Conservation (phyloP, 2,797 vertebrate genomes). For the Sitta carolinensis region DNA sequence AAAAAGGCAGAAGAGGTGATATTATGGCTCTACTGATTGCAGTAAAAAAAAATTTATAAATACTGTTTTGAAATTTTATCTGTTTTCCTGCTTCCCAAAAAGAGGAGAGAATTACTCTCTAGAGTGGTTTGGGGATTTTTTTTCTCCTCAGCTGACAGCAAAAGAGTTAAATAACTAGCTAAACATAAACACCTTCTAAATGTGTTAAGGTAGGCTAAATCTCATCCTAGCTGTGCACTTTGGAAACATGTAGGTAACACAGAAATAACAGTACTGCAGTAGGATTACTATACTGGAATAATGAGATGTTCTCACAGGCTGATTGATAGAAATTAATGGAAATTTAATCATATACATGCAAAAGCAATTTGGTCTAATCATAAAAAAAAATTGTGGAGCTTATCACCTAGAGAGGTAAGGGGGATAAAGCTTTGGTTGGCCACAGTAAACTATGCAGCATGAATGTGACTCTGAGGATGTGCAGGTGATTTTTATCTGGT, state of each 20-base stretch:
- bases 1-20: not conserved
- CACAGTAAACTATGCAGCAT: not conserved
- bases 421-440: not conserved
- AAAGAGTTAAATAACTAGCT: not conserved
- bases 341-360: not conserved
- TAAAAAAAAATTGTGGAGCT: not conserved
- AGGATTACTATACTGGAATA: not conserved
- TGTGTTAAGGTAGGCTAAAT: not conserved
- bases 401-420: not conserved
- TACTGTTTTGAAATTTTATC: not conserved
- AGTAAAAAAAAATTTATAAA: not conserved
- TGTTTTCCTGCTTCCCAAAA: not conserved
- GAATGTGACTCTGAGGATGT: not conserved
- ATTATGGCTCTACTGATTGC: not conserved
- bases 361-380: not conserved
- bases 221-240: not conserved
- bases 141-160: not conserved
- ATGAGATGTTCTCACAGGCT: not conserved
- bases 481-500: not conserved
- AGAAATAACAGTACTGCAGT: not conserved
- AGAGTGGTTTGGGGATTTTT: fast-evolving
- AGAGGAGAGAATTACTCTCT: not conserved
- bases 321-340: not conserved
- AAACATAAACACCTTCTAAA: not conserved
- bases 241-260: not conserved